phyloP scores from a whole-genome alignment of 2,113 vertebrate genomes.

The Prochilodus magdalenae region DNA sequence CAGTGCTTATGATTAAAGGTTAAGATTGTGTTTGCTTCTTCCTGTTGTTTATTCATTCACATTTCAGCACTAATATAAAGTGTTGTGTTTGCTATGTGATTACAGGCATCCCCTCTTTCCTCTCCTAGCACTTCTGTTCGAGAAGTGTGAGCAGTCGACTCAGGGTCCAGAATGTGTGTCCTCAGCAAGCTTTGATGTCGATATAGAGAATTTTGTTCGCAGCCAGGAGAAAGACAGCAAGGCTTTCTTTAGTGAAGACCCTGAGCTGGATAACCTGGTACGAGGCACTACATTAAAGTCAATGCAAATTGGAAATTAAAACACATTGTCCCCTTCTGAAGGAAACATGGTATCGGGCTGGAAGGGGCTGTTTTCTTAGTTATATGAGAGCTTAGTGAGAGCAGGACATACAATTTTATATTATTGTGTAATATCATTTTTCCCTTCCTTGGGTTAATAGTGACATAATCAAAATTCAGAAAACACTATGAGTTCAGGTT shows the following conservation, averaged over 20 bases:
- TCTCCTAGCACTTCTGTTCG: constrained; percentile 92
- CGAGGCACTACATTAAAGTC: background rate
- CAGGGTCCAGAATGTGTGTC: constrained; percentile 96
- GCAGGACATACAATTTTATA: too few species aligned
- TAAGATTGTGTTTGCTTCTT: background rate
- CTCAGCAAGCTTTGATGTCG: constrained; percentile 94
- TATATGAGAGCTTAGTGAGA: too few species aligned
- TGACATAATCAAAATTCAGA: too few species aligned
- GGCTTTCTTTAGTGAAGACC: constrained; percentile 96
- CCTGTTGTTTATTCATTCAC: background rate
- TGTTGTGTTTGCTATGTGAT: constrained; percentile 9
- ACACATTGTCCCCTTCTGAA: too few species aligned
- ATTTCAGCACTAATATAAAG: background rate
- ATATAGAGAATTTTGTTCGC: constrained; percentile 97
- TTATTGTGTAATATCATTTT: background rate
- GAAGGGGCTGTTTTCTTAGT: too few species aligned
- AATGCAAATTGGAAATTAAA: too few species aligned
- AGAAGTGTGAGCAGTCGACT: constrained; percentile 97
- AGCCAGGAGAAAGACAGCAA: constrained; percentile 95
- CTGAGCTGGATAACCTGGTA: constrained; percentile 96
- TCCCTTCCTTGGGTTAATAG: too few species aligned
- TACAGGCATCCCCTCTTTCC: constrained; percentile 94
- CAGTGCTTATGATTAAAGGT: background rate
- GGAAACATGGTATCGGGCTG: too few species aligned
- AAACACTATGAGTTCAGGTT: too few species aligned